Evolutionary conservation across 2,888 invertebrate species (phyloP).

Genomic region (Ellobium chinense): DNA sequence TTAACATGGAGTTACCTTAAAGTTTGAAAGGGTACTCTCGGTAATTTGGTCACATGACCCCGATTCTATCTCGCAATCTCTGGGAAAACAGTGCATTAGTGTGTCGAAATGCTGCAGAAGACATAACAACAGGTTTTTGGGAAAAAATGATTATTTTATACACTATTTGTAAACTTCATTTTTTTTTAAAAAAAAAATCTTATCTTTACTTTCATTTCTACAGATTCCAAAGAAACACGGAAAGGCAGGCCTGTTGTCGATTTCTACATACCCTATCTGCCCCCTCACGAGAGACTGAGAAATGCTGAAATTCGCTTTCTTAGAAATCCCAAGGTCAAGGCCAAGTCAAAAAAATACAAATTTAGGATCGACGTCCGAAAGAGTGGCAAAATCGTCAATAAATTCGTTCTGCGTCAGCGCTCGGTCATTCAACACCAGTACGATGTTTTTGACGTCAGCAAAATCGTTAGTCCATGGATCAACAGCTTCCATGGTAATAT

Average conservation of each 20-base stretch:
- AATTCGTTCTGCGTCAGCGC: conserved; percentile 44
- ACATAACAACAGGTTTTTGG: too few relatives aligned
- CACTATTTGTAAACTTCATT: too few relatives aligned
- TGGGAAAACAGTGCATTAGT: too few relatives aligned
- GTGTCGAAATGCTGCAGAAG: too few relatives aligned
- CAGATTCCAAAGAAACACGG: conserved; percentile 7
- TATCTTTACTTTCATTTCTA: conserved; percentile 1
- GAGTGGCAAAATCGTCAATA: conserved; percentile 44
- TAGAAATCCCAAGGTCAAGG: conserved; percentile 40
- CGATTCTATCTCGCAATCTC: too few relatives aligned
- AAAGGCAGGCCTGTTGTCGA: conserved; percentile 13
- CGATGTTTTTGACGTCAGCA: conserved; percentile 57
- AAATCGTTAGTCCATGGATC: conserved; percentile 54
- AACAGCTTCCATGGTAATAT: conserved; percentile 60
- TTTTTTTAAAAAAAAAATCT: too few relatives aligned
- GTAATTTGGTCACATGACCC: too few relatives aligned
- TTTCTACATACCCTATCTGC: conserved; percentile 57
- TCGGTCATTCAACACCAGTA: conserved; percentile 47
- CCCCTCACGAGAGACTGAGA: conserved; percentile 59
- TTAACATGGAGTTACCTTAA: too few relatives aligned
- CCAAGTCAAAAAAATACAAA: conserved; percentile 40
- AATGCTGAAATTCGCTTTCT: conserved; percentile 67
- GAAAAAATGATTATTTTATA: too few relatives aligned
- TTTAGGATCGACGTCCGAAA: conserved; percentile 51
- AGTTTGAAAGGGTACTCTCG: too few relatives aligned